These are phyloP conservation scores for Stercorarius parasiticus DNA, from an alignment of 2,113 vertebrate species.

Conservation along the genomic window DNA sequence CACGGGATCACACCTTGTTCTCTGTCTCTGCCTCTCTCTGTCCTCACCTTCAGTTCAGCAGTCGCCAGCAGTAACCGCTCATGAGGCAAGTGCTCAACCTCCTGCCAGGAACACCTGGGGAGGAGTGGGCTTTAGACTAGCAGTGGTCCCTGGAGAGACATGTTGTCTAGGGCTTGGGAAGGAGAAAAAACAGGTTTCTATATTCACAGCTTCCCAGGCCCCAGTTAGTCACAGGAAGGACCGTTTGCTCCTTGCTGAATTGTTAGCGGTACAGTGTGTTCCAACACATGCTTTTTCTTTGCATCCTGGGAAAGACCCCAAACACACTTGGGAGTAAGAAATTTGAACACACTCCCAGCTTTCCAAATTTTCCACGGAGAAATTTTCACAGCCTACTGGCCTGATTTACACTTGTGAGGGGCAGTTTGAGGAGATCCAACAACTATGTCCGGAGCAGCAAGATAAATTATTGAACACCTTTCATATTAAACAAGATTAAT, in stretches of 20 bases:
- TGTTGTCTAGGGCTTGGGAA: neutral
- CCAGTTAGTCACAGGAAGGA: neutral
- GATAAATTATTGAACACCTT: neutral
- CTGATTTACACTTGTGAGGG: neutral
- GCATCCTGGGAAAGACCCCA: neutral
- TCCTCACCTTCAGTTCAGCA: neutral
- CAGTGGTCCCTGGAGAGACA: neutral
- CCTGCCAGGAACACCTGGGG: neutral
- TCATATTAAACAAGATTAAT: neutral
- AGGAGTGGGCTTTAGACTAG: neutral
- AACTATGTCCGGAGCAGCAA: neutral
- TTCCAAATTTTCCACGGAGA: neutral
- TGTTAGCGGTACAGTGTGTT: neutral
- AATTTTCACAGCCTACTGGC: neutral
- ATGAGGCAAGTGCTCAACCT: neutral
- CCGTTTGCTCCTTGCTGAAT: neutral
- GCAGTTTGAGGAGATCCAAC: neutral
- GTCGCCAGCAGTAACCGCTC: neutral
- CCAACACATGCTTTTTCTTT: neutral
- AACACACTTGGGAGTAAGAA: neutral
- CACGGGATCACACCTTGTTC: neutral
- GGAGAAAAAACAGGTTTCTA: neutral
- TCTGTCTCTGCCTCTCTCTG: neutral
- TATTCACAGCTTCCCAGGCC: neutral
- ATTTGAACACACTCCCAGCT: neutral